These are phyloP conservation scores for Chaenogobius annularis DNA, from an alignment of 2,113 vertebrate species.

Conservation along the genomic window DNA sequence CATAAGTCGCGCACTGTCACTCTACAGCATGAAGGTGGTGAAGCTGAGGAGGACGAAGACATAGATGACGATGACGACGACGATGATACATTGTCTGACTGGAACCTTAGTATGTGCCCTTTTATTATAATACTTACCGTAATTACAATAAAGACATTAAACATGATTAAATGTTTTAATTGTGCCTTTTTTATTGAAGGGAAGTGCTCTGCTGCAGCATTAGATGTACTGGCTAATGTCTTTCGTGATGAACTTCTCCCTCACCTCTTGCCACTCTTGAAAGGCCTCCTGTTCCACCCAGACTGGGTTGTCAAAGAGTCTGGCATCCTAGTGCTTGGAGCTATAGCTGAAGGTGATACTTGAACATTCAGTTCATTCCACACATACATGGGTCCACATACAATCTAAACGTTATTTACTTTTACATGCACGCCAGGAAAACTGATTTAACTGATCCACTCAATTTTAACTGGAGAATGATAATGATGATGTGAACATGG, in stretches of 20 bases:
- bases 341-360: conserved; percentile 87
- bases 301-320: conserved; percentile 98
- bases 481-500: neutral
- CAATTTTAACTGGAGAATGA: neutral
- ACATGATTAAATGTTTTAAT: neutral
- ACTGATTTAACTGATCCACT: no score
- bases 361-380: neutral
- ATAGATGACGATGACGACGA: conserved; percentile 88
- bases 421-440: neutral
- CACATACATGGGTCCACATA: neutral
- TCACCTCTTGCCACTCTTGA: conserved; percentile 90
- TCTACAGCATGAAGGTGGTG: conserved; percentile 89
- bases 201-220: conserved; percentile 90
- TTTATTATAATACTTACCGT: neutral
- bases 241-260: conserved; percentile 93
- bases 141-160: neutral
- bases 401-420: neutral
- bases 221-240: conserved; percentile 92
- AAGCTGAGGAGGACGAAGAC: conserved; percentile 83
- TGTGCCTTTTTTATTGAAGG: conserved; percentile 64
- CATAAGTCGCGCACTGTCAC: conserved; percentile 95
- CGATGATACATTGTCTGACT: conserved; percentile 88
- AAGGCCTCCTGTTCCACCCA: conserved; percentile 90
- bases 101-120: conserved; percentile 87
- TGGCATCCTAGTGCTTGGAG: conserved; percentile 91